Percentiles rank a stretch among this genome's conserved stretches.
Conservation (phyloP, 2,888 invertebrate species). For the Sylvicola cinctus region DNA sequence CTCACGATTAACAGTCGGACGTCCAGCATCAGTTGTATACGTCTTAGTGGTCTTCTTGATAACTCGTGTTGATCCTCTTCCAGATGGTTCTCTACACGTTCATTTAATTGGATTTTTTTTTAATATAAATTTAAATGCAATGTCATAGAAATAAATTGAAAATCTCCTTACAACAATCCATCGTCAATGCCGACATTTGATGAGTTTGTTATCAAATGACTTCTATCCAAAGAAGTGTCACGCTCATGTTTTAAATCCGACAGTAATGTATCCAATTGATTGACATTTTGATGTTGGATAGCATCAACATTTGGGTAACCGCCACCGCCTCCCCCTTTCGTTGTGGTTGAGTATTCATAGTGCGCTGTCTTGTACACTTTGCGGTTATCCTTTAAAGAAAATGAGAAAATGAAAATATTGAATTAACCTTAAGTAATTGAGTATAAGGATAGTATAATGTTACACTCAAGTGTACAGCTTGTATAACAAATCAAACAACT, state of each 20-base stretch:
- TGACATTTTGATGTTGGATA: conserved; percentile 40
- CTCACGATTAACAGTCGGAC: conserved; percentile 8
- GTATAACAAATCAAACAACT: conserved; percentile 2
- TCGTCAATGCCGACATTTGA: conserved; percentile 9
- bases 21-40: conserved; percentile 7
- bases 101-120: no score
- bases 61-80: no score
- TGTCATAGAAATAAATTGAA: conserved; percentile 2
- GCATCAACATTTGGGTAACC: conserved; percentile 5
- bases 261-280: conserved; percentile 51
- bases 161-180: conserved; percentile 9
- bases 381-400: conserved; percentile 22
- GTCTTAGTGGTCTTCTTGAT: conserved; percentile 17
- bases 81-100: no score
- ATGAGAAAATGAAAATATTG: no score
- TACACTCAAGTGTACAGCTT: no score
- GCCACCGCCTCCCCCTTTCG: conserved; percentile 1
- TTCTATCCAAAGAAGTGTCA: conserved; percentile 18
- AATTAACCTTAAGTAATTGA: no score
- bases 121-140: background rate
- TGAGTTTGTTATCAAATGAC: conserved; percentile 10
- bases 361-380: conserved; percentile 22
- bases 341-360: conserved; percentile 19
- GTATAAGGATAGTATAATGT: no score
- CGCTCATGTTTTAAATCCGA: conserved; percentile 42